Conservation (phyloP, 2,113 vertebrate genomes). For the Brachyistius frenatus region DNA sequence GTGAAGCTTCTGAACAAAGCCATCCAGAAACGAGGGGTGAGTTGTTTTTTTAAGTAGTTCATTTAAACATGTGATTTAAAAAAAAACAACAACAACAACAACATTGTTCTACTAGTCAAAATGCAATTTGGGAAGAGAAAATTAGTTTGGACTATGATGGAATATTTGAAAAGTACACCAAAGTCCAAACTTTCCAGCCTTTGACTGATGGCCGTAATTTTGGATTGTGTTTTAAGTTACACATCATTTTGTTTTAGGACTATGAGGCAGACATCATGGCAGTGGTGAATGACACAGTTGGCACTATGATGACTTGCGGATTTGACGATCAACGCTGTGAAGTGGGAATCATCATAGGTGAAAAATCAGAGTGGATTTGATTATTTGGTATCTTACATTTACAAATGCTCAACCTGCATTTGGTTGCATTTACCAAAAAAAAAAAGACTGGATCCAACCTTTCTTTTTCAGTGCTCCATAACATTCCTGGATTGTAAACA, state of each 20-base stretch:
- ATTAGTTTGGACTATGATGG: neutral
- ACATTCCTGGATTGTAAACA: no score
- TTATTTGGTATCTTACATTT: neutral
- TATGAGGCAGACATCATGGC: slow-evolving; percentile 97
- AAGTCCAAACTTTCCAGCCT: neutral
- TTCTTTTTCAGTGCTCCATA: no score
- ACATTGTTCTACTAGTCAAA: no score
- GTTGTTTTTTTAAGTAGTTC: slow-evolving; percentile 10
- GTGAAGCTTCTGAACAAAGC: slow-evolving; percentile 94
- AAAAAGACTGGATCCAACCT: neutral
- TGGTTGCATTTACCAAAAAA: neutral
- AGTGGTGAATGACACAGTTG: slow-evolving; percentile 96
- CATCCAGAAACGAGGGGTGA: slow-evolving; percentile 97
- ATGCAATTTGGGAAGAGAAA: no score
- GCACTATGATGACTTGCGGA: slow-evolving; percentile 99
- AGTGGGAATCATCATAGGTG: slow-evolving; percentile 96
- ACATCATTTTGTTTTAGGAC: slow-evolving; percentile 82
- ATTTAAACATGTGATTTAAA: neutral
- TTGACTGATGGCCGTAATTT: neutral
- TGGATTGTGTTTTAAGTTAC: neutral
- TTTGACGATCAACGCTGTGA: slow-evolving; percentile 98
- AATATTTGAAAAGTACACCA: no score
- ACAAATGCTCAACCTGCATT: neutral
- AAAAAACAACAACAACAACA: no score
- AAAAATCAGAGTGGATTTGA: neutral